A percentile compares a stretch with the other conserved stretches of the same genome.
Conservation (phyloP, 2,113 vertebrate species). For the Suncus etruscus region DNA sequence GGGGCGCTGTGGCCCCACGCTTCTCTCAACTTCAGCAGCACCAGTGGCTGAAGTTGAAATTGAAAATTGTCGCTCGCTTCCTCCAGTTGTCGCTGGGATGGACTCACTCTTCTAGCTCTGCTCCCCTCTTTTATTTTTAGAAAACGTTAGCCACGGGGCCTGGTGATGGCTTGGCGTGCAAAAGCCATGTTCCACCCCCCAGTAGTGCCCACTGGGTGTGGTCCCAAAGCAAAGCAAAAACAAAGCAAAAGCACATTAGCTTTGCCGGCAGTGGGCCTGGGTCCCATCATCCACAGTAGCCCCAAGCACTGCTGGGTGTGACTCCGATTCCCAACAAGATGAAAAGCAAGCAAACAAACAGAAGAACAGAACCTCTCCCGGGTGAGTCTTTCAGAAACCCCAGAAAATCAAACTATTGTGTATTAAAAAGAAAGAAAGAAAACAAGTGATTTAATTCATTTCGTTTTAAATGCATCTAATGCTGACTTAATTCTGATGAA, state of each 20-base stretch:
- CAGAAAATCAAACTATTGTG: slow-evolving; percentile 1
- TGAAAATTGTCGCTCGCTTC: background rate
- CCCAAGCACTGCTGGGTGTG: too few species aligned
- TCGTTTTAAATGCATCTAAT: slow-evolving; percentile 21
- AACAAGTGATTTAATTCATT: slow-evolving; percentile 16
- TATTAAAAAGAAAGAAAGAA: background rate
- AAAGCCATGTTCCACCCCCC: too few species aligned
- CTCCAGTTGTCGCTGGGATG: background rate
- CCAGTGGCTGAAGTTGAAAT: rapidly evolving
- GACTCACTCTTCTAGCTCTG: background rate
- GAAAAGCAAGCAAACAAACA: too few species aligned
- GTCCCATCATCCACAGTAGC: too few species aligned
- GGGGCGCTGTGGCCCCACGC: background rate
- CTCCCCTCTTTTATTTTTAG: background rate
- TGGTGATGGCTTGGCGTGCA: too few species aligned
- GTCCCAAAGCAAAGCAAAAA: too few species aligned
- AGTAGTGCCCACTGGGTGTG: too few species aligned
- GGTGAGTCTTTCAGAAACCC: slow-evolving; percentile 10
- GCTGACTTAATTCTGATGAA: background rate
- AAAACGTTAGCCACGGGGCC: too few species aligned
- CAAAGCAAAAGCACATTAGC: too few species aligned
- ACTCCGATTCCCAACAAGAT: too few species aligned
- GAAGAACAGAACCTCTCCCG: too few species aligned
- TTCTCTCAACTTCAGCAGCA: background rate
- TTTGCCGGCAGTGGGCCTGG: too few species aligned